Base-by-base conservation (phyloP, 2,888 invertebrate genomes). In the Anorthoa munda region DNA sequence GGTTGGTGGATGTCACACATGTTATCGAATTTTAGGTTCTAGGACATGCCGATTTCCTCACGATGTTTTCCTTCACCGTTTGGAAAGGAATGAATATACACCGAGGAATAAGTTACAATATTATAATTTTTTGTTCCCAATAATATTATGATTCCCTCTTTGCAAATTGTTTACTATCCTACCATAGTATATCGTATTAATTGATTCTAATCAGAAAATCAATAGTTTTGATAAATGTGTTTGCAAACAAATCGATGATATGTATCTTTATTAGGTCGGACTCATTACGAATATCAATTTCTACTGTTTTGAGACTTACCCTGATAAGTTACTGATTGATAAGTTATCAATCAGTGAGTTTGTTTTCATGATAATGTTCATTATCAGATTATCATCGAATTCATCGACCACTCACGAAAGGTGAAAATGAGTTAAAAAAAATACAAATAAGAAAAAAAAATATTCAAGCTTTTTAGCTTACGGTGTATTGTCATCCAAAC, bases 311-410 rank as follows among this genome's bases (percentile, higher is more conserved):
- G 26, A 56, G 56, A 68, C 56, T 50, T 13, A 13, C 15, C 46
- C 18, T 23, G 77, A 76, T 39, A 39, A 39, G 39, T 75, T 71
- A 23, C 18, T 68, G 23, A 64, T 13, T 59, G 76, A 77, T 77
- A 77, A 77, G 53, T 13, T 65, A 77, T 77, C 63, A 76, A 77
- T 77, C 58, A 59, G 50, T 53, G 53, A 59, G 59, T 59, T 60
- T 23, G 59, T 69, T 21, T 48, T 46, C 21, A 17, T 31, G 53
- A 51, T 71, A 51, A 23, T 39, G 39, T 46, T 21, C 21, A 17
- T 50, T 70, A 59, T 77, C 70, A 58, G n/a, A 9, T 9, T 21
- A 58, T 66, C 51, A 58, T 76, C 48, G 39, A 66, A 59, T 55
- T 15, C 7, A 69, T 66, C 69, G 51, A 66, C 23, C 66, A 51